Conservation (phyloP, 2,888 invertebrate genomes). For the Amphipyra berbera region DNA sequence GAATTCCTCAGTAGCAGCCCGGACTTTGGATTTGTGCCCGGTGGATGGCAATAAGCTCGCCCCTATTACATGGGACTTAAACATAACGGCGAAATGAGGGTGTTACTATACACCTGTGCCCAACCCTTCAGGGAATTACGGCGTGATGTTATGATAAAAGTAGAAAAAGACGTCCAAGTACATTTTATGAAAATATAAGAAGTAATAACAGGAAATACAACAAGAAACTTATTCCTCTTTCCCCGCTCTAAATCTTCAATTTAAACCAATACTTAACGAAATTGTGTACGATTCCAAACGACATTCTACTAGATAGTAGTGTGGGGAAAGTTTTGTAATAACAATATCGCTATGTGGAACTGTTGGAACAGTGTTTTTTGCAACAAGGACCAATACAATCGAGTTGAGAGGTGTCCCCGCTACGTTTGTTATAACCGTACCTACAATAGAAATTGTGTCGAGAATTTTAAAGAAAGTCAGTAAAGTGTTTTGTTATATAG, state of each 20-base stretch:
- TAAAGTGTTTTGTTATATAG: slow-evolving; percentile 55
- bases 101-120: too few species aligned
- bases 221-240: slow-evolving; percentile 19
- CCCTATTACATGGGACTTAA: too few species aligned
- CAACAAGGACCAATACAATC: slow-evolving; percentile 59
- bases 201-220: slow-evolving; percentile 13
- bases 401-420: slow-evolving; percentile 54
- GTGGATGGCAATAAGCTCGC: too few species aligned
- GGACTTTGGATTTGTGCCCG: too few species aligned
- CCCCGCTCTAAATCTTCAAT: slow-evolving; percentile 48
- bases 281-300: slow-evolving; percentile 44
- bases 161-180: too few species aligned
- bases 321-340: slow-evolving; percentile 68
- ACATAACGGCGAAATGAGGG: too few species aligned
- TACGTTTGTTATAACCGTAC: slow-evolving; percentile 49
- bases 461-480: slow-evolving; percentile 55
- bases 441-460: slow-evolving; percentile 53
- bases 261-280: slow-evolving; percentile 53
- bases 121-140: too few species aligned
- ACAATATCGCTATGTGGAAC: slow-evolving; percentile 64
- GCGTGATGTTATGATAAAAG: too few species aligned
- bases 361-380: slow-evolving; percentile 57
- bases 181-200: slow-evolving; percentile 2
- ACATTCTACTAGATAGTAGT: slow-evolving; percentile 42
- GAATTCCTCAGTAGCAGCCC: too few species aligned